Conservation (phyloP, 2,113 vertebrate species). For the Microcebus tavaratra region DNA sequence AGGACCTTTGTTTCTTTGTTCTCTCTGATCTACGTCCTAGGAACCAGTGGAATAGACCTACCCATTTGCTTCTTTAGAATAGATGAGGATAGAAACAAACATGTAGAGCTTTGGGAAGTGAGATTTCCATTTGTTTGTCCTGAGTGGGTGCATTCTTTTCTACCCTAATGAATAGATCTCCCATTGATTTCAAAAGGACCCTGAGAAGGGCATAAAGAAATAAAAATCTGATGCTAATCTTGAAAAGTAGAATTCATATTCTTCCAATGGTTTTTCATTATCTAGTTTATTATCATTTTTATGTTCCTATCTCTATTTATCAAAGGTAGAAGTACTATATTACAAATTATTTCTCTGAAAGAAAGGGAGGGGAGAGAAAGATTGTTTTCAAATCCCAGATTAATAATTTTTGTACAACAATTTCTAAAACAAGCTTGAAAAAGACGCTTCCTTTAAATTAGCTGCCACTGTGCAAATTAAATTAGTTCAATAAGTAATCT, state of each 20-base stretch:
- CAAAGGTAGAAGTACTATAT: neutral
- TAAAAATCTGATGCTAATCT: neutral
- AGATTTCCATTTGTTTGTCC: neutral
- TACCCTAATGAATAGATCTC: neutral
- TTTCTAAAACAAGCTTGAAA: conserved; percentile 52
- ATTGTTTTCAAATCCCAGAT: conserved; percentile 46
- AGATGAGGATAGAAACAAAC: neutral
- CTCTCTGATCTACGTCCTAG: neutral
- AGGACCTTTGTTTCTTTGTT: neutral
- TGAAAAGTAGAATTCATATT: conserved; percentile 22
- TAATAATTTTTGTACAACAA: conserved; percentile 43
- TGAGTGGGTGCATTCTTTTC: neutral
- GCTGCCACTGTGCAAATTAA: conserved; percentile 70
- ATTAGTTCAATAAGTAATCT: conserved; percentile 72
- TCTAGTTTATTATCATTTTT: neutral
- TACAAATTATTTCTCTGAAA: neutral
- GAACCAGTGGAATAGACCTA: neutral
- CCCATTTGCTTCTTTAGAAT: neutral
- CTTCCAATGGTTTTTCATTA: neutral
- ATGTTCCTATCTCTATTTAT: neutral
- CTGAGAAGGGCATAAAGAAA: neutral
- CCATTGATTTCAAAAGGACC: neutral
- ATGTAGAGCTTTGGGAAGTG: neutral
- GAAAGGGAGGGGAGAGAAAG: neutral
- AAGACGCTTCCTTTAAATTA: conserved; percentile 66